phyloP scores from a whole-genome alignment of 2,113 vertebrate genomes.

The Phylloscopus trochilus region DNA sequence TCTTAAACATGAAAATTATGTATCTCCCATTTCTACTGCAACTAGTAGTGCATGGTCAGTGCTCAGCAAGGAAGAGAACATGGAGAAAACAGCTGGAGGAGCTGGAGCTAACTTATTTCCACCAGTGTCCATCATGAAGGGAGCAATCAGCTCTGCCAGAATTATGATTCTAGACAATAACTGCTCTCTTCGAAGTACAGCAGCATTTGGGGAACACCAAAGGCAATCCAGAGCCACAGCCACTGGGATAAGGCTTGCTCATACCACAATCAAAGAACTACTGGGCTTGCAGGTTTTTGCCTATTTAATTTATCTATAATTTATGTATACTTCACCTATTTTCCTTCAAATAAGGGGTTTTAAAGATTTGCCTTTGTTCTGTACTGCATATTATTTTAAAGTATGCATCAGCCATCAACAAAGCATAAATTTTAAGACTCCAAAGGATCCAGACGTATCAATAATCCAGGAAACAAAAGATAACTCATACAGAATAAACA shows the following conservation, averaged over 20 bases:
- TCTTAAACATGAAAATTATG: background rate
- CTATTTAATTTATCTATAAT: background rate
- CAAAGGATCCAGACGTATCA: background rate
- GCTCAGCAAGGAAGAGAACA: background rate
- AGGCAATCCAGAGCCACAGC: background rate
- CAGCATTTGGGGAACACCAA: background rate
- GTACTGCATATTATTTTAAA: background rate
- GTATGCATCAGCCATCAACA: background rate
- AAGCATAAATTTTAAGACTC: conserved; percentile 1
- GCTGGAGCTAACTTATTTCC: background rate
- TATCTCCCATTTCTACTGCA: background rate
- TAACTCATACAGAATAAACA: background rate
- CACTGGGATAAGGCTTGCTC: background rate
- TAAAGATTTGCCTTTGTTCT: background rate
- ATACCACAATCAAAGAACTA: background rate
- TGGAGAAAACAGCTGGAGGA: background rate
- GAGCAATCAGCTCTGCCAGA: background rate
- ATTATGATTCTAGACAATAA: background rate
- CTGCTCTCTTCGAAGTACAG: background rate
- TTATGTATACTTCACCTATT: background rate
- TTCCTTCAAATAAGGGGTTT: background rate
- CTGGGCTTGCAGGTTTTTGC: background rate
- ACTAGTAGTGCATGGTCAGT: fast-evolving
- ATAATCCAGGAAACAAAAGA: background rate
- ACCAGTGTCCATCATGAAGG: background rate